phyloP scores from a whole-genome alignment of 2,888 invertebrate genomes.

The Phyllotreta striolata region DNA sequence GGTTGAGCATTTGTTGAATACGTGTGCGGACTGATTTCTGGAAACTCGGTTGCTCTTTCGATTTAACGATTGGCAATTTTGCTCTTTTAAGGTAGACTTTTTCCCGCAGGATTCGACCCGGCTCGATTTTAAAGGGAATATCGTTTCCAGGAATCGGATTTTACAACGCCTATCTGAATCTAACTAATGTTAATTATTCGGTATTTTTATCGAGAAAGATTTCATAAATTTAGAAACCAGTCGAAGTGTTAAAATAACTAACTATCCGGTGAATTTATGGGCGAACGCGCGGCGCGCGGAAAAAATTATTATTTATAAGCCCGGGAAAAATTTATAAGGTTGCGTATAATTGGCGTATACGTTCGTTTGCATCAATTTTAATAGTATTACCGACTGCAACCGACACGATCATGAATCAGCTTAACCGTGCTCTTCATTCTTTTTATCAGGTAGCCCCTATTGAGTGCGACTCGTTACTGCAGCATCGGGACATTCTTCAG shows the following conservation, averaged over 20 bases:
- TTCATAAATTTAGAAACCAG: no score
- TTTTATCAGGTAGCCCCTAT: conserved; percentile 56
- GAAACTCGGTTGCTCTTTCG: conserved; percentile 18
- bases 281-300: no score
- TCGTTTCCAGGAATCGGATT: conserved; percentile 19
- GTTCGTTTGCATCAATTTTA: conserved; percentile 56
- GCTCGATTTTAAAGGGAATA: conserved; percentile 21
- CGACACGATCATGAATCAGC: conserved; percentile 55
- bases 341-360: conserved; percentile 58
- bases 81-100: conserved; percentile 28
- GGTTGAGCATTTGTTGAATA: conserved; percentile 23
- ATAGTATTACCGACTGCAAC: conserved; percentile 53
- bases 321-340: conserved; percentile 53
- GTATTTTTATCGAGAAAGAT: neutral
- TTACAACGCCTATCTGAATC: no score
- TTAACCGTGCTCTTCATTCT: conserved; percentile 56
- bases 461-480: conserved; percentile 50
- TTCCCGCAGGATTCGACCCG: conserved; percentile 27
- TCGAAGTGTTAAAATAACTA: no score
- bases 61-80: conserved; percentile 27
- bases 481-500: conserved; percentile 50
- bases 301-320: no score
- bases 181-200: no score
- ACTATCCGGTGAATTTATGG: no score
- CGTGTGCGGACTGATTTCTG: conserved; percentile 25